A percentile compares a stretch with the other conserved stretches of the same genome.
Conservation (phyloP, 2,797 vertebrate species). For the Myotis planiceps region DNA sequence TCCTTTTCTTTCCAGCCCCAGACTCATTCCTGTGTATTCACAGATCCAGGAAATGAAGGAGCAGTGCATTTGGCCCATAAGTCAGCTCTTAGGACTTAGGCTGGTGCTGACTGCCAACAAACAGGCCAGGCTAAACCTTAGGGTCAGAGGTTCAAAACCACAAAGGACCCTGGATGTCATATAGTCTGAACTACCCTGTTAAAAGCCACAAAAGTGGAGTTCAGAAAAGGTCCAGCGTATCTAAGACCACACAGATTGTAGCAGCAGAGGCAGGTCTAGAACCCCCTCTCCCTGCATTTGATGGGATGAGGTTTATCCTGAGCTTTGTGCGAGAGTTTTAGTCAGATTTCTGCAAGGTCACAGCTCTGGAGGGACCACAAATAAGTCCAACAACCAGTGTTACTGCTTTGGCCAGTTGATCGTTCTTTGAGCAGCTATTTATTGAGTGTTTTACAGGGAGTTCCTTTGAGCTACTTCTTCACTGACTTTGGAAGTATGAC, state of each 20-base stretch:
- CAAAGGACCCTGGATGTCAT: background rate
- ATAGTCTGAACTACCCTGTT: background rate
- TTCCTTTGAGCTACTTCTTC: background rate
- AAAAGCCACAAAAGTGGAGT: background rate
- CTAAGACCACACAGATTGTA: background rate
- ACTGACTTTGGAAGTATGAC: background rate
- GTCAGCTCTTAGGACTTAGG: background rate
- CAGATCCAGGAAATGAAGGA: background rate
- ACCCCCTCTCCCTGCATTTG: background rate
- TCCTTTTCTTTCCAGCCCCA: background rate
- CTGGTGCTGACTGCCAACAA: background rate
- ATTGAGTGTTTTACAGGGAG: background rate
- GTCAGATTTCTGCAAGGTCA: background rate
- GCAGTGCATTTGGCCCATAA: background rate
- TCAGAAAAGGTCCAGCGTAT: background rate
- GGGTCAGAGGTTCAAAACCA: background rate
- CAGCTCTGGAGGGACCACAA: background rate
- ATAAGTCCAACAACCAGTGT: background rate
- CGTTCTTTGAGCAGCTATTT: background rate
- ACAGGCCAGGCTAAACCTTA: background rate
- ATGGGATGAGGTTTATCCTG: background rate
- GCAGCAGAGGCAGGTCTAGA: background rate
- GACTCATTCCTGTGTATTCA: background rate
- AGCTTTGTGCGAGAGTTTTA: background rate
- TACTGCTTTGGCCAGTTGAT: background rate